Conservation (phyloP, 2,888 invertebrate genomes). For the Ophion costatus region DNA sequence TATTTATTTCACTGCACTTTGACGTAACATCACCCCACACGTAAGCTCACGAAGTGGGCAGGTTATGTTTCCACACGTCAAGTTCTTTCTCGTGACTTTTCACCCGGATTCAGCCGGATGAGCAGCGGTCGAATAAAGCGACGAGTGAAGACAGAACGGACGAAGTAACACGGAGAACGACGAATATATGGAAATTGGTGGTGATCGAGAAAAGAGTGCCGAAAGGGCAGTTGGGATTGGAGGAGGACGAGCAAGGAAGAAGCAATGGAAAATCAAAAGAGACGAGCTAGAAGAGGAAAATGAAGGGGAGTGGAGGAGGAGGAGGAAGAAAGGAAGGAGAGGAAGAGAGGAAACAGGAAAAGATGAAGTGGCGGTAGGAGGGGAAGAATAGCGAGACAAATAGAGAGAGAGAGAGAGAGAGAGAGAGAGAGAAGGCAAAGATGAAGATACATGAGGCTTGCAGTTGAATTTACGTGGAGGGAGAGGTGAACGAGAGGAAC, state of each 20-base stretch:
- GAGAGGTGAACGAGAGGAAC: constrained; percentile 63
- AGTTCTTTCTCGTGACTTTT: too few species aligned
- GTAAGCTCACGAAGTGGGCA: too few species aligned
- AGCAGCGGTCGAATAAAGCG: too few species aligned
- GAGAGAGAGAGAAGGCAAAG: constrained; percentile 68
- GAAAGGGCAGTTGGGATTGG: not conserved
- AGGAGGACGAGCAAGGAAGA: too few species aligned
- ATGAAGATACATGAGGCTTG: constrained; percentile 59
- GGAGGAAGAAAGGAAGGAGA: not conserved
- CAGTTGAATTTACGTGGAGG: constrained; percentile 64
- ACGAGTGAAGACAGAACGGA: too few species aligned
- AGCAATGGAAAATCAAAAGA: too few species aligned
- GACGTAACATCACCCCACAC: too few species aligned
- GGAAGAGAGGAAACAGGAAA: constrained; percentile 41
- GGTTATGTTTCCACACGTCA: too few species aligned
- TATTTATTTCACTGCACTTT: too few species aligned
- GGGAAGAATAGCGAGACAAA: constrained; percentile 42
- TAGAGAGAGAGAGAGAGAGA: constrained; percentile 58
- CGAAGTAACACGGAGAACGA: too few species aligned
- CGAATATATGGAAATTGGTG: too few species aligned
- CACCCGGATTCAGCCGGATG: too few species aligned
- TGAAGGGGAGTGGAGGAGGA: constrained; percentile 46
- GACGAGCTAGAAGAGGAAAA: not conserved
- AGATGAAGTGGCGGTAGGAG: not conserved
- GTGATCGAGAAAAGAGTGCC: not conserved